Evolutionary conservation across 1,140 invertebrate genomes (phyloP).

Genomic region (Subanguina moxae): DNA sequence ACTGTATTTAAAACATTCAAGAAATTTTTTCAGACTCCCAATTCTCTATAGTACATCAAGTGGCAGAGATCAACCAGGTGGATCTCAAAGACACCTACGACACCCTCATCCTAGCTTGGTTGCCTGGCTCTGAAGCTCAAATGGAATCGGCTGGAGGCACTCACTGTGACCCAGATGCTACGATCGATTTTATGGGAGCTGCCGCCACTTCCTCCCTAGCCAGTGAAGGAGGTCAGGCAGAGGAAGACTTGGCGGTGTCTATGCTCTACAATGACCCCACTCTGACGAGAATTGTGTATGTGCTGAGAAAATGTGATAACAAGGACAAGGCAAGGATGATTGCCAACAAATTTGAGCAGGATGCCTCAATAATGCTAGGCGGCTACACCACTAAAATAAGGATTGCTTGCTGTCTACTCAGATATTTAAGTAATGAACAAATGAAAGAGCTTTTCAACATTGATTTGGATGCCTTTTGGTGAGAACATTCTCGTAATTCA

Average conservation of each 20-base stretch:
- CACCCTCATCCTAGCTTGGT: slow-evolving; percentile 18
- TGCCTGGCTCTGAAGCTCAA: not conserved
- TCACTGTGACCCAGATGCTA: slow-evolving; percentile 20
- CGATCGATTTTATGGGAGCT: slow-evolving; percentile 20
- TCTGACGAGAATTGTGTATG: not conserved
- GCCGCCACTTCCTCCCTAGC: not conserved
- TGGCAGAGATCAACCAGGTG: slow-evolving; percentile 18
- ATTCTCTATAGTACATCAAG: slow-evolving; percentile 8
- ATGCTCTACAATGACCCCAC: slow-evolving; percentile 23
- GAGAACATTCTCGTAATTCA: not conserved
- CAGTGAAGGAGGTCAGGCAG: not conserved
- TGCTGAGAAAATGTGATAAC: slow-evolving; percentile 9
- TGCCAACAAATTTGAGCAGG: slow-evolving; percentile 1
- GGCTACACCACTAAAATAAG: slow-evolving; percentile 29
- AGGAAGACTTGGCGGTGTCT: slow-evolving; percentile 16
- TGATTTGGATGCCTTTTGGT: slow-evolving; percentile 21
- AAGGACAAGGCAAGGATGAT: not conserved
- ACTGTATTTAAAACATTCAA: too few species aligned
- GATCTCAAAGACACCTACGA: slow-evolving; percentile 11
- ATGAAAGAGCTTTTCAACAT: slow-evolving; percentile 21
- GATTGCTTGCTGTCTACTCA: slow-evolving; percentile 22
- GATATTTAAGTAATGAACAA: slow-evolving; percentile 24
- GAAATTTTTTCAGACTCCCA: slow-evolving; percentile 15
- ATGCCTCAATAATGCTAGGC: slow-evolving; percentile 11
- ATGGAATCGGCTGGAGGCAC: slow-evolving; percentile 2